Evolutionary conservation across 2,888 invertebrate species (phyloP), one percentile per base, ranked within the genome.

Genomic region (Euclidia mi): DNA sequence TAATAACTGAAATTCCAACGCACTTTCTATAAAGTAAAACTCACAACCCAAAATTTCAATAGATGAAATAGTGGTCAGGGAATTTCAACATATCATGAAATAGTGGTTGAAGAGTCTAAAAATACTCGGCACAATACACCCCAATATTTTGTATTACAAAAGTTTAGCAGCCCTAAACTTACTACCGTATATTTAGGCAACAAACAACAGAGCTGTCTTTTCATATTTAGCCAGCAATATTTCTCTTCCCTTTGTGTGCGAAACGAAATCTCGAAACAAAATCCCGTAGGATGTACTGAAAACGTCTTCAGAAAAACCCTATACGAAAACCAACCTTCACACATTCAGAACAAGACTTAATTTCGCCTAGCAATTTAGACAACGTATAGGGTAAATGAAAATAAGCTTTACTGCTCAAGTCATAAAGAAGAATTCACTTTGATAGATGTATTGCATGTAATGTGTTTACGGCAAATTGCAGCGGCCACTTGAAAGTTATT

Each of bases 221-320:
- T 81, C 77, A 77, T 79, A 83, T 86, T 84, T 80, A 78, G 76
- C 70, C 51, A 64, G 81, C 83, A 86, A 86, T 86, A 83, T 86
- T 82, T 86, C 86, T 81, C 73, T 55, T 71, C 74, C 79, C 80
- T 81, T 79, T 84, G 83, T 77, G 66, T 75, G 45, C 63, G 57
- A 64, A 75, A 78, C 72, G 67, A 80, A 82, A 79, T 82, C 81
- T 82, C 72, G 72, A 73, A 81, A 77, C 76, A 73, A 72, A 82
- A 81, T 80, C 75, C 73, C 53, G 65, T 76, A 71, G 73, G 68
- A 75, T 74, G 73, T 70, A 71, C 50, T 61, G 53, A 56, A 71
- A 74, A 65, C 67, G 55, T 78, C 72, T 72, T 67, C 48, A 15
- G 41, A 11, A 14, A 47, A 35, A 51, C 35, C 32, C 59, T 62